phyloP scores from a whole-genome alignment of 2,888 invertebrate species.

The Orgyia antiqua region DNA sequence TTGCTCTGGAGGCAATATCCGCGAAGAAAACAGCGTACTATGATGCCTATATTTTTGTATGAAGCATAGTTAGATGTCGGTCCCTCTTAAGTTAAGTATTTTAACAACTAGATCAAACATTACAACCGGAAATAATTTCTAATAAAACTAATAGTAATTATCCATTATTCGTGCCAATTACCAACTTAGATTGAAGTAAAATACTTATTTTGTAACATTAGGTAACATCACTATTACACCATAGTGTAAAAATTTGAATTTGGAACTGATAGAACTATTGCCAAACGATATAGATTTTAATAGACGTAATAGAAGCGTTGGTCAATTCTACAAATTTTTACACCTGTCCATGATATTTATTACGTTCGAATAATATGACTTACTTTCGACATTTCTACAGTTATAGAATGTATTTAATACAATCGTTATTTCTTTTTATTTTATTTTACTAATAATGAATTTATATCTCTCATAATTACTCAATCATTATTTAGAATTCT shows the following conservation, averaged over 20 bases:
- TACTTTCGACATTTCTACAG: constrained; percentile 15
- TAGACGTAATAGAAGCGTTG: constrained; percentile 28
- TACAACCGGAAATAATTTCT: too few relatives aligned
- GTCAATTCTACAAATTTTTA: constrained; percentile 31
- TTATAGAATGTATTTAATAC: constrained; percentile 9
- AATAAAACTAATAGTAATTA: too few relatives aligned
- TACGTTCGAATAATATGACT: constrained; percentile 8
- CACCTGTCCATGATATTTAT: constrained; percentile 19
- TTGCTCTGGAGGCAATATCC: too few relatives aligned
- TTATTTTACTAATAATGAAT: constrained; percentile 6
- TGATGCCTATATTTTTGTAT: too few relatives aligned
- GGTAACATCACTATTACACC: constrained; percentile 7
- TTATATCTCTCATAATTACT: too few relatives aligned
- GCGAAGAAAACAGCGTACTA: too few relatives aligned
- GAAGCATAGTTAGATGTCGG: too few relatives aligned
- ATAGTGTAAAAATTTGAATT: constrained; percentile 9
- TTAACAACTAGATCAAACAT: too few relatives aligned
- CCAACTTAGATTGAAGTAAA: too few relatives aligned
- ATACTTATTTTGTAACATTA: constrained; percentile 8
- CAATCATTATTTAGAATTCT: too few relatives aligned
- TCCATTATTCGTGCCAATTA: constrained; percentile 2
- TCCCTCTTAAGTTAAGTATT: too few relatives aligned
- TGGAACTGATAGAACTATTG: constrained; percentile 20
- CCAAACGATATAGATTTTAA: constrained; percentile 29
- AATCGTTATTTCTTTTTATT: constrained; percentile 7